Evolutionary conservation across 2,113 vertebrate genomes (phyloP).

Genomic region (Podilymbus podiceps): DNA sequence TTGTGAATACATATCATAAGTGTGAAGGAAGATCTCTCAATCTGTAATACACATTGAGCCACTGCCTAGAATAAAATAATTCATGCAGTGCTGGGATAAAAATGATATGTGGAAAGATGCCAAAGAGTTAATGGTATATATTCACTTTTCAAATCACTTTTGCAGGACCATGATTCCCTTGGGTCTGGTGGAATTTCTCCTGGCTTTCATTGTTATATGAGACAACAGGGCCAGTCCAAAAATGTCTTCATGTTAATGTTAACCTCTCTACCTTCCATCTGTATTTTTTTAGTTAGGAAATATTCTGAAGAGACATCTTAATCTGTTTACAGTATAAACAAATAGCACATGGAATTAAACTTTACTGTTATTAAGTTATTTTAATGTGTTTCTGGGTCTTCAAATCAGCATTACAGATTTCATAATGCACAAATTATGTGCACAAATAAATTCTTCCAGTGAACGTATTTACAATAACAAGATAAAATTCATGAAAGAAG

Average conservation of each 20-base stretch:
- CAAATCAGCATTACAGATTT: background rate
- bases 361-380: background rate
- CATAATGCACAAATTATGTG: background rate
- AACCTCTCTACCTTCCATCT: background rate
- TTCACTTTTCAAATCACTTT: background rate
- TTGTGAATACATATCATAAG: background rate
- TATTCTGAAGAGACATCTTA: background rate
- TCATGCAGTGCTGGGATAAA: background rate
- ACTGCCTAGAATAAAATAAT: background rate
- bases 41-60: background rate
- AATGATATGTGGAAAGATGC: background rate
- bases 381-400: background rate
- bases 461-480: background rate
- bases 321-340: background rate
- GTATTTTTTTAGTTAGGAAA: background rate
- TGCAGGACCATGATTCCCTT: background rate
- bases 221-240: background rate
- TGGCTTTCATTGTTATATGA: background rate
- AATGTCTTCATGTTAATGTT: background rate
- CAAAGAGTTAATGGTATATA: background rate
- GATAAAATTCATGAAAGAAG: background rate
- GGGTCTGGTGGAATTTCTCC: background rate
- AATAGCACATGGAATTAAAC: background rate
- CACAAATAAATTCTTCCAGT: background rate
- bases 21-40: background rate